Percentiles rank a stretch among this genome's conserved stretches.
Conservation (phyloP, 2,113 vertebrate genomes). For the Talpa occidentalis region DNA sequence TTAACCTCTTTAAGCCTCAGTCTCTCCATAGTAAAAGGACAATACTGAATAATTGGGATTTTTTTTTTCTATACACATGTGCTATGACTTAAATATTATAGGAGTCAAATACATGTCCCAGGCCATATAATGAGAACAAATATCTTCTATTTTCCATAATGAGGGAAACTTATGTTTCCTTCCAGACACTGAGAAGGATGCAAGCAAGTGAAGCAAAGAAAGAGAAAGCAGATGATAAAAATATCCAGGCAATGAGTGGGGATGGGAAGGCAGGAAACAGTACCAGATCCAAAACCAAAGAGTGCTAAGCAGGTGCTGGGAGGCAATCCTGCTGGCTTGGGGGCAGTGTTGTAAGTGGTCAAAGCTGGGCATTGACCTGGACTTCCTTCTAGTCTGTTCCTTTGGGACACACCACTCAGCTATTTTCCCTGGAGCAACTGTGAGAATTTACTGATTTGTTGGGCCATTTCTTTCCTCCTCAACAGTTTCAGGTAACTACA, state of each 20-base stretch:
- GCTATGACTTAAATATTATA: background rate
- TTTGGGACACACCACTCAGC: background rate
- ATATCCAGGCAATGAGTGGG: background rate
- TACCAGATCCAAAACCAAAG: background rate
- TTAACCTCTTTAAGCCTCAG: background rate
- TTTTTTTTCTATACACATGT: constrained; percentile 1
- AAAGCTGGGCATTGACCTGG: background rate
- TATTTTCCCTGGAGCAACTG: background rate
- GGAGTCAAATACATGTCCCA: background rate
- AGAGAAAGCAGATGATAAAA: background rate
- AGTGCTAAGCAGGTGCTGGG: background rate
- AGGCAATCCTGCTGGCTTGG: background rate
- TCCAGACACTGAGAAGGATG: background rate
- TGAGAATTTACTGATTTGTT: background rate
- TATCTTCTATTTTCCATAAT: background rate
- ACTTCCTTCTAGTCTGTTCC: background rate
- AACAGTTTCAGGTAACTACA: background rate
- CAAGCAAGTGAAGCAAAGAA: background rate
- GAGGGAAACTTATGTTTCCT: background rate
- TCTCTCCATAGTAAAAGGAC: background rate
- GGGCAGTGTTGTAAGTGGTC: background rate
- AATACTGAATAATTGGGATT: background rate
- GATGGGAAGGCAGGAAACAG: accelerated
- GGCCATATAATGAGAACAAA: background rate
- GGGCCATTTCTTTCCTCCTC: too few species aligned